Evolutionary conservation across 2,888 invertebrate species (phyloP).

Genomic region (Chloroclysta siterata): DNA sequence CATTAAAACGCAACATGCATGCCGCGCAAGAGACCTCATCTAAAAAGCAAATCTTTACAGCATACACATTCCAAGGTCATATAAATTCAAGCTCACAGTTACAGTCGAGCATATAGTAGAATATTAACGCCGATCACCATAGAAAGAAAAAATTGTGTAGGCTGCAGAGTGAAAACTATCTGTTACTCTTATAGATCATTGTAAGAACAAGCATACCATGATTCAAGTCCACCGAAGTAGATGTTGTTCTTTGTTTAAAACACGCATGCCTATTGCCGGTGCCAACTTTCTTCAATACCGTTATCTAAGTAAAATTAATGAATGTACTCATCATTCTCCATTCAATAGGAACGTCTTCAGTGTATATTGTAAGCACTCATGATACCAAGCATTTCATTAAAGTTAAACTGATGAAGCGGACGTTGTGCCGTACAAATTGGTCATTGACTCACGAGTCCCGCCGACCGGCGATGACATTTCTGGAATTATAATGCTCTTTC

Average conservation of each 20-base stretch:
- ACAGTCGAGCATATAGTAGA: background rate
- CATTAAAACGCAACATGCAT: slow-evolving; percentile 25
- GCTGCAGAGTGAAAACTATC: background rate
- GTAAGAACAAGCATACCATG: slow-evolving; percentile 14
- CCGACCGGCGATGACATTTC: slow-evolving; percentile 48
- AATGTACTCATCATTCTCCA: slow-evolving; percentile 38
- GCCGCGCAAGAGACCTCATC: slow-evolving; percentile 26
- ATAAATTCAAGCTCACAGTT: slow-evolving; percentile 27
- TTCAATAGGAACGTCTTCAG: slow-evolving; percentile 38
- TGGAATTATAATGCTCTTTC: slow-evolving; percentile 64
- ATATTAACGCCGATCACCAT: slow-evolving; percentile 14
- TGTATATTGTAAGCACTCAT: slow-evolving; percentile 33
- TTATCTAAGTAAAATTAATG: slow-evolving; percentile 41
- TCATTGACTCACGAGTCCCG: slow-evolving; percentile 57
- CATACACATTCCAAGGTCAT: slow-evolving; percentile 26
- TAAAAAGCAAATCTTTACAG: slow-evolving; percentile 32
- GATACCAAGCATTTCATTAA: slow-evolving; percentile 42
- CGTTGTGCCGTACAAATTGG: slow-evolving; percentile 56
- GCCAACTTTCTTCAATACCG: slow-evolving; percentile 37
- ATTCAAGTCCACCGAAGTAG: slow-evolving; percentile 18
- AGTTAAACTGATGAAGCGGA: slow-evolving; percentile 48
- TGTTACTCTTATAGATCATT: slow-evolving; percentile 8
- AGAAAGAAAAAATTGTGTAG: background rate
- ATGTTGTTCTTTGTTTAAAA: slow-evolving; percentile 19
- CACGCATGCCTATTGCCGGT: slow-evolving; percentile 14